Base-by-base conservation (phyloP, 1,140 invertebrate genomes). In the Pseudomyrmex flavicornis region DNA sequence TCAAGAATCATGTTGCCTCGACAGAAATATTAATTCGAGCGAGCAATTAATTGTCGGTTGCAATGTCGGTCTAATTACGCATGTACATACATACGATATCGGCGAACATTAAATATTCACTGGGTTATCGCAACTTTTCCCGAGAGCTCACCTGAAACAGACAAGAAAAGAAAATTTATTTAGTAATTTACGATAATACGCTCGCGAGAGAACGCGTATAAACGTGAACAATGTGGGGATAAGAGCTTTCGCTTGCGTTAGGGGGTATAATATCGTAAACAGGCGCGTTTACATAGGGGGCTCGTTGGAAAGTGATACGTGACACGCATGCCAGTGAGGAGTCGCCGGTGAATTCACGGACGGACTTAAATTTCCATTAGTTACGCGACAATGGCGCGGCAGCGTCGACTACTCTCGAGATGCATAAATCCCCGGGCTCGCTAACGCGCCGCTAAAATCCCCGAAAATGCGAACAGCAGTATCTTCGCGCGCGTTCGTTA, bases 361-460 rank as follows among this genome's bases (percentile, higher is more conserved):
- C 89, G 89, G 92, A 92, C 90, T 93, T 91, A 91, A 92, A 93
- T 93, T 93, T 93, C 92, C 91, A 92, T 93, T 93, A 92, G 91
- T 93, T 93, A 92, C 91, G 88, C 92, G 92, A 92, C 91, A 92
- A 92, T 92, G 91, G 89, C 88, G 87, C 85, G 35, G 35, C 35
- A 35, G 35, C 35, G 85, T 75, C 84, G 88, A 88, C 89, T 91
- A 87, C 91, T 90, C 91, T 90, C 91, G 89, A 90, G 87, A 92
- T 91, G 91, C 91, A 89, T 91, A 88, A 89, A 89, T 82, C 84
- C 61, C 50, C 35, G 35, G 69, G 22, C 44, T 56, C 48, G 77
- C 63, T 88, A 84, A 74, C 61, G 76, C 54, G 74, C 75, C 85
- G 52, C 46, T 17, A 17, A 54, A 68, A 74, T 85, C 88, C 84